Base-by-base conservation (phyloP, 2,888 invertebrate genomes). In the Gortyna flavago region DNA sequence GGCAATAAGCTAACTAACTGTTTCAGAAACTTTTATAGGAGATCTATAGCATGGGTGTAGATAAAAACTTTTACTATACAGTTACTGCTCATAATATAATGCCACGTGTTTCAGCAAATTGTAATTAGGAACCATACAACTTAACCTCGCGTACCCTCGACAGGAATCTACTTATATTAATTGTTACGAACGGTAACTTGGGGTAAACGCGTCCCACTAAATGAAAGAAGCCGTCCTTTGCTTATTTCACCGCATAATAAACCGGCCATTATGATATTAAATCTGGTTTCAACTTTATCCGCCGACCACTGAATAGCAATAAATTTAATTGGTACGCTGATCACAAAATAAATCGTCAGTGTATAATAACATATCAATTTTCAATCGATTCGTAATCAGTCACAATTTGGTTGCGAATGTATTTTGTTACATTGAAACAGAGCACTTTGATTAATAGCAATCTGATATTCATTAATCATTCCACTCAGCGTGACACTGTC, bases 121-220 rank as follows among this genome's bases (percentile, higher is more conserved):
- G 80, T 87, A 89, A 88, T 88, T 83, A 81, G 77, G 87, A 73
- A 74, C 75, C 80, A 72, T 72, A 85, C 75, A 84, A 79, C 75
- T 84, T 85, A 80, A 69, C 82, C 81, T 70, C 77, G 71, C 81
- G 84, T 74, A 85, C 87, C 77, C 77, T 79, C 81, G 77, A 87
- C 75, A 81, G 67, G 71, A 85, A 90, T 86, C 85, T 85, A 87
- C 86, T 86, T 83, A 88, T 90, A 91, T 90, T 91, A 90, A 91
- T 92, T 91, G 89, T 89, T 89, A 89, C 88, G 87, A 90, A 85
- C 90, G 87, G 89, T 89, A 90, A 90, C 88, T 89, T 86, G 71
- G 81, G 82, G 87, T 86, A 91, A 91, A 89, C 86, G 84, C 85
- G 81, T 84, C 79, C 78, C 79, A 85, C 88, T 85, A 85, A 86